These are phyloP conservation scores for Chrysogorgia sp. DNA, from an alignment of 92 coral and sea anemone genomes.

Conservation along the genomic window DNA sequence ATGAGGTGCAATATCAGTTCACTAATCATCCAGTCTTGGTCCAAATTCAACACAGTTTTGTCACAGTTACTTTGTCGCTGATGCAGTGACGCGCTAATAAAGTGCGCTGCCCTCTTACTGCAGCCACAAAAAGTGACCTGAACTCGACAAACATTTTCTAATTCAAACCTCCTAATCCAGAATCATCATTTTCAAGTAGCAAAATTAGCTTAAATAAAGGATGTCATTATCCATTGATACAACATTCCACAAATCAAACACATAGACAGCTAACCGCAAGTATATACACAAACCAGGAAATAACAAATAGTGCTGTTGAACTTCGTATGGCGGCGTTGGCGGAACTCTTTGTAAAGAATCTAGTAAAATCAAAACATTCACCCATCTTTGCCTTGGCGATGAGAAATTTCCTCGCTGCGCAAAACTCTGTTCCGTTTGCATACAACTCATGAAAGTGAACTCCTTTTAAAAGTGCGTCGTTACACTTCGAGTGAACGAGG, in stretches of 20 bases:
- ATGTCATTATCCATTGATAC: no score
- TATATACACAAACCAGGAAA: background rate
- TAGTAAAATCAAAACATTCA: conserved; percentile 53
- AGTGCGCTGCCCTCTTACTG: no score
- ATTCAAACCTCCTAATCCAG: no score
- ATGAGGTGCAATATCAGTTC: no score
- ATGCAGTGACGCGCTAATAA: no score
- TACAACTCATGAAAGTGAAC: conserved; percentile 63
- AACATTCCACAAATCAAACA: background rate
- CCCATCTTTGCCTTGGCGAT: conserved; percentile 49
- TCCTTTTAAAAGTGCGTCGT: conserved; percentile 81
- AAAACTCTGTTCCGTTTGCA: conserved; percentile 78
- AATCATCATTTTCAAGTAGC: no score
- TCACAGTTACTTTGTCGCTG: no score
- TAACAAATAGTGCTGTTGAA: background rate
- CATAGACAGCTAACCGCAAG: background rate
- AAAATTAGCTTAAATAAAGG: no score
- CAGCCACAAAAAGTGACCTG: no score
- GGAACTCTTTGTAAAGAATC: conserved; percentile 4
- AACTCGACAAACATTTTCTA: no score
- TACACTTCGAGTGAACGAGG: conserved; percentile 75
- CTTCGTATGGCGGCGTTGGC: background rate
- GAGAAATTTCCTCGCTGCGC: conserved; percentile 81
- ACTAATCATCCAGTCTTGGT: no score
- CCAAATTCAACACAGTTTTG: no score